Base-by-base conservation (phyloP, 2,113 vertebrate species). In the Festucalex cinctus region DNA sequence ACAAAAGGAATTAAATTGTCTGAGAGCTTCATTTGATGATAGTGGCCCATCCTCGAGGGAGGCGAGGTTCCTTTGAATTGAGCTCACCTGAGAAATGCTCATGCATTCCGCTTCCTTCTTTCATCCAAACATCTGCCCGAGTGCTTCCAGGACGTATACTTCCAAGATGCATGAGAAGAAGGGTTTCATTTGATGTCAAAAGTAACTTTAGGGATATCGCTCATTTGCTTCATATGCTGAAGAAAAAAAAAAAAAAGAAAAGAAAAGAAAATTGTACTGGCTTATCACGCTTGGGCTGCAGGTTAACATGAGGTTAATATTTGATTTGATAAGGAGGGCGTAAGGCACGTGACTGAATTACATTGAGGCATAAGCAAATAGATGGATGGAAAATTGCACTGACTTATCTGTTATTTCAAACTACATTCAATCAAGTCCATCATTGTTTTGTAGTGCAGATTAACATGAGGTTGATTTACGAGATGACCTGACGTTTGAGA, bases 1-100 rank as follows among this genome's bases (percentile, higher is more conserved):
- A 90, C 85, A 86, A 85, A 88, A 82, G 71, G 66, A 81, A 77
- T 86, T 62, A 75, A 80, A 87, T 85, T 74, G 68, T 70, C 63
- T 44, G 60, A 68, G 73, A 81, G 77, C 74, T 44, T 73, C 43
- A 36, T 17, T 65, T 19, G 44, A 54, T 79, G 70, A 76, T 87
- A 75, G 78, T 54, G 49, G 41, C 80, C 82, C 2, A 59, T 80
- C 85, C 78, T 74, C 63, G 20, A 37, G 60, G 5, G 6, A 7
- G 54, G 20, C 4, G 13, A 26, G 26, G 39, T 22, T 62, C 22
- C 76, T 89, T 83, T 87, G 81, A 83, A 78, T 82, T 70, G 69
- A 5, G 48, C 73, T 77, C 78, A 86, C 81, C 77, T 80, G 62
- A 19, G 67, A 73, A 71, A 75, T 8, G 65, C 60, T 74, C 67